Evolutionary conservation across 2,888 invertebrate species (phyloP).

Genomic region (Pandemis corylana): DNA sequence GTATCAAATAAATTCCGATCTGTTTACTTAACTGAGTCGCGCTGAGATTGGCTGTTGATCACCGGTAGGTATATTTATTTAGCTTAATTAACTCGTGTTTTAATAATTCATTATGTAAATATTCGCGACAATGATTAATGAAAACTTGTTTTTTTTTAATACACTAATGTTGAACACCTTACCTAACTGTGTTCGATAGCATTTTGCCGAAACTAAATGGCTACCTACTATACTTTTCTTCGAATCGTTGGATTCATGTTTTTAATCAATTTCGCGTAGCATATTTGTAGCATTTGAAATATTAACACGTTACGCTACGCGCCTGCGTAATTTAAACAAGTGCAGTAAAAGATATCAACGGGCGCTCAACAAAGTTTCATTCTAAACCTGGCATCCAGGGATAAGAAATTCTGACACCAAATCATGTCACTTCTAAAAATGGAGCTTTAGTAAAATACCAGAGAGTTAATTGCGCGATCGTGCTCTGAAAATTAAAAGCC

Average conservation of each 20-base stretch:
- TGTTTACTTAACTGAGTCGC: constrained; percentile 16
- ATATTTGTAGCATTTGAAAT: constrained; percentile 12
- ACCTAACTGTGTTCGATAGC: neutral
- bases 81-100: constrained; percentile 24
- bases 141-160: constrained; percentile 8
- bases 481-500: constrained; percentile 26
- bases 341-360: constrained; percentile 34
- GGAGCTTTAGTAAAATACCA: constrained; percentile 35
- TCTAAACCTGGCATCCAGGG: constrained; percentile 25
- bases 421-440: constrained; percentile 34
- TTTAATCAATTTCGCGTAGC: constrained; percentile 1
- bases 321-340: constrained; percentile 18
- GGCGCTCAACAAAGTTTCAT: constrained; percentile 12
- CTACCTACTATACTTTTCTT: neutral
- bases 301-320: constrained; percentile 6
- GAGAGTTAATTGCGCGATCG: constrained; percentile 37
- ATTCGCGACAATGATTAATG: constrained; percentile 22
- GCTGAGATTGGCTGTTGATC: neutral
- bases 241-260: neutral
- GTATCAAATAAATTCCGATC: neutral
- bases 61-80: constrained; percentile 10
- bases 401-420: constrained; percentile 31
- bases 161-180: neutral
- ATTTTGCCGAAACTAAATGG: neutral
- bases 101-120: constrained; percentile 32